These are phyloP conservation scores for Tortrix viridana DNA, from an alignment of 2,888 invertebrate species.

Conservation along the genomic window DNA sequence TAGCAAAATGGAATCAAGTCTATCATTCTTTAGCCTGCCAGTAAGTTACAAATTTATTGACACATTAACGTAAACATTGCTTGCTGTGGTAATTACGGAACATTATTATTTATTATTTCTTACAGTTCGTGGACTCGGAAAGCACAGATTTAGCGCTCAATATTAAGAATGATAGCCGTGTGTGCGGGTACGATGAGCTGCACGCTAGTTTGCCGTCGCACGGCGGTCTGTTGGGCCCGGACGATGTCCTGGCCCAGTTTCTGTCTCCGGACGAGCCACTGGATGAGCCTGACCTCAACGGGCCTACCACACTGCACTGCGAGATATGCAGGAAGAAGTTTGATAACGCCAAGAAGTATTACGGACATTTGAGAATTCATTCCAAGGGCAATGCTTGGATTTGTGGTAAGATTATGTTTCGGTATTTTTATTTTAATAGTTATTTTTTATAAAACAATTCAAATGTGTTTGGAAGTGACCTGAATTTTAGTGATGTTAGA, in stretches of 20 bases:
- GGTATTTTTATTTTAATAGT: too few relatives aligned
- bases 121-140: slow-evolving; percentile 70
- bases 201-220: slow-evolving; percentile 58
- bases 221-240: slow-evolving; percentile 59
- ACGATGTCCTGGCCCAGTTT: slow-evolving; percentile 75
- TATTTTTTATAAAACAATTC: too few relatives aligned
- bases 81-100: slow-evolving; percentile 9
- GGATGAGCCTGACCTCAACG: slow-evolving; percentile 76
- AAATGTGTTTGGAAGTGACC: too few relatives aligned
- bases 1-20: slow-evolving; percentile 62
- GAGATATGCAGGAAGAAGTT: slow-evolving; percentile 77
- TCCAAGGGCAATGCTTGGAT: slow-evolving; percentile 76
- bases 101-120: slow-evolving; percentile 12
- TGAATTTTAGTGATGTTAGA: too few relatives aligned
- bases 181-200: slow-evolving; percentile 61
- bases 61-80: neutral
- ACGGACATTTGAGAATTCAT: slow-evolving; percentile 76
- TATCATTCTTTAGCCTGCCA: slow-evolving; percentile 72
- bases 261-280: slow-evolving; percentile 70
- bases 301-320: slow-evolving; percentile 73
- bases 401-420: slow-evolving; percentile 61
- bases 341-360: slow-evolving; percentile 78
- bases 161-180: slow-evolving; percentile 51
- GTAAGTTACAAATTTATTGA: slow-evolving; percentile 53
- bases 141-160: slow-evolving; percentile 58